Base-by-base conservation (phyloP, 2,113 vertebrate genomes). In the Anhinga anhinga region DNA sequence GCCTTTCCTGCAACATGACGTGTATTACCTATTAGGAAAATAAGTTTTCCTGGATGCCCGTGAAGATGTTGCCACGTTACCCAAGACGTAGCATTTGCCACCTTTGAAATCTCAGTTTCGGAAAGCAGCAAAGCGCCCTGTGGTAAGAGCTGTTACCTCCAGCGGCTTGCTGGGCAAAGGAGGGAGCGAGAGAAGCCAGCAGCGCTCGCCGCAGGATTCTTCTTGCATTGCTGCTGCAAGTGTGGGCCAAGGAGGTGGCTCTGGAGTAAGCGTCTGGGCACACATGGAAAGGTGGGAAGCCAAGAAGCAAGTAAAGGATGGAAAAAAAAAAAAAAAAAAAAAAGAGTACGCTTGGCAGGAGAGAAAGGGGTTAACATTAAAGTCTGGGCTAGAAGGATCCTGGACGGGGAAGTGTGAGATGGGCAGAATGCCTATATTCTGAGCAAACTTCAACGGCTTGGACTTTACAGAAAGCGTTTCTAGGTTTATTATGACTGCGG, bases 1-100 rank as follows among this genome's bases (percentile, higher is more conserved):
- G 11, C 40, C 29, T 23, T 40, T 16, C 44, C 42, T 29, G 50
- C 32, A 16, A 2, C 1, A 4, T 4, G 3, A 63, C 5, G 0
- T 50, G 3, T 11, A 11, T 65, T 26, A 17, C 36, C 36, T 15
- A 5, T 15, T 36, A 18, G 0, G 2, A 42, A 49, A 50, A 13
- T 2, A 23, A 50, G 58, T 9, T 72, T 65, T 50, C 66, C 58
- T 38, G 45, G 49, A 10, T 49, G 42, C 58, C 49, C 32, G 2
- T 7, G 21, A 32, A 44, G 86, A 18, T 36, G 44, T 13, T 11
- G 13, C 20, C 7, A 3, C 0, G 2, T 44, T 56, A 27, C 56
- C 49, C 18, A 10, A 17, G 50, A 11, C 3, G 20, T 62, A 22
- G 5, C 49, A 27, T 29, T 49, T 36, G 10, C 26, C 17, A 32